phyloP scores from a whole-genome alignment of 1,140 invertebrate genomes.

The Drosophila fuyamai region DNA sequence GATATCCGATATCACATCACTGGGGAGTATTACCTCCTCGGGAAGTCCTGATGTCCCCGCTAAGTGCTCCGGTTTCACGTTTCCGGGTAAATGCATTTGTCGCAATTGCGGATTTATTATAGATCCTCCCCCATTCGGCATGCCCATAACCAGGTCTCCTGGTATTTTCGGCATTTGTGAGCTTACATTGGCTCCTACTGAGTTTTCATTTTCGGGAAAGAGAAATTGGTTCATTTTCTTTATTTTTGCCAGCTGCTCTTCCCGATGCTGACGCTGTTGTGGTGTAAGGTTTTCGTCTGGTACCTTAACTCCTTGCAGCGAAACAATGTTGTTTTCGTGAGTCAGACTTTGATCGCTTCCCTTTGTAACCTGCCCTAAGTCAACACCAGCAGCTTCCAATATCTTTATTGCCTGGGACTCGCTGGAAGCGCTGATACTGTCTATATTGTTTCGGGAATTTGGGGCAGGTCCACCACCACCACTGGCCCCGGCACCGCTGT shows the following conservation, averaged over 20 bases:
- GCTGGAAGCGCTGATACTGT: slow-evolving; percentile 13
- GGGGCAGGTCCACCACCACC: background rate
- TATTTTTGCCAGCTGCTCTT: slow-evolving; percentile 95
- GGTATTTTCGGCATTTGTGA: slow-evolving; percentile 35
- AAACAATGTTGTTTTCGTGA: slow-evolving; percentile 85
- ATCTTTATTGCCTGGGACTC: slow-evolving; percentile 63
- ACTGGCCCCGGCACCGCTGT: slow-evolving; percentile 32
- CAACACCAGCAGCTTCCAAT: slow-evolving; percentile 65
- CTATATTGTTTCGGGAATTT: slow-evolving; percentile 40
- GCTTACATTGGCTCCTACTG: slow-evolving; percentile 6
- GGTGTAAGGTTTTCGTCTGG: slow-evolving; percentile 98
- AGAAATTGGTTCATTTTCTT: slow-evolving; percentile 96
- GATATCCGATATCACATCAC: slow-evolving; percentile 61
- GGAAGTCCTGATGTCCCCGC: slow-evolving; percentile 10
- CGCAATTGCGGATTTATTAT: slow-evolving; percentile 54
- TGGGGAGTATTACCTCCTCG: slow-evolving; percentile 53
- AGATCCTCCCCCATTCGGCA: slow-evolving; percentile 22
- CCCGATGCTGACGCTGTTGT: slow-evolving; percentile 96
- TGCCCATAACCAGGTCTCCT: slow-evolving; percentile 54
- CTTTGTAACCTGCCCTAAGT: slow-evolving; percentile 50
- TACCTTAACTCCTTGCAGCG: slow-evolving; percentile 92
- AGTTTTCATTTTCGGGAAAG: slow-evolving; percentile 89
- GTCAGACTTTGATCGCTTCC: slow-evolving; percentile 36
- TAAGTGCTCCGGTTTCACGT: slow-evolving; percentile 47
- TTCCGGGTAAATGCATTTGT: slow-evolving; percentile 40